Evolutionary conservation across 2,888 invertebrate genomes (phyloP).

Genomic region (Drosophila merina): DNA sequence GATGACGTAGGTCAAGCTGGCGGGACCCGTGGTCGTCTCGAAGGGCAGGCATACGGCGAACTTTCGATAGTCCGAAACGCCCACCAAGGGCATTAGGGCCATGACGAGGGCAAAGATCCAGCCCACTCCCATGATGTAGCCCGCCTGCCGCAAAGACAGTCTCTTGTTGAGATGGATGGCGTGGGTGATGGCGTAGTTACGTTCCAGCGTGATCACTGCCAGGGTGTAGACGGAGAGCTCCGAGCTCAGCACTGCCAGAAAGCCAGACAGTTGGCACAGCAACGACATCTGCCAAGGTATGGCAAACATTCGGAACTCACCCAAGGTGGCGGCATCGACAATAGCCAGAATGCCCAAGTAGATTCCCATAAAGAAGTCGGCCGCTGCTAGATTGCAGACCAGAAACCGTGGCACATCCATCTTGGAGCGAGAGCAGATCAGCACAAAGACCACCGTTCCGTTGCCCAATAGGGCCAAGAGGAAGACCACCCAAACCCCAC

Average conservation of each 20-base stretch:
- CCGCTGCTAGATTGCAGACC: conserved; percentile 97
- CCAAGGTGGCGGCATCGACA: conserved; percentile 97
- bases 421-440: conserved; percentile 95
- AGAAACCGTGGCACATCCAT: conserved; percentile 98
- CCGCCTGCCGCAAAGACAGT: conserved; percentile 95
- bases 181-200: conserved; percentile 98
- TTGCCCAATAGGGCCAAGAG: conserved; percentile 97
- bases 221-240: conserved; percentile 98
- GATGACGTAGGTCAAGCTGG: conserved; percentile 94
- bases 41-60: conserved; percentile 98
- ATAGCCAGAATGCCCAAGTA: conserved; percentile 97
- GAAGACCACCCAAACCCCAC: conserved; percentile 99
- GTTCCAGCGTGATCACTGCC: conserved; percentile 97
- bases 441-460: conserved; percentile 96
- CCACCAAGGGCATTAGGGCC: conserved; percentile 94
- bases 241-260: conserved; percentile 96
- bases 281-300: conserved; percentile 98
- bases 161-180: conserved; percentile 98
- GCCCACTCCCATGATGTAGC: conserved; percentile 95
- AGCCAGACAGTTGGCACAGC: conserved; percentile 96
- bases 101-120: conserved; percentile 95
- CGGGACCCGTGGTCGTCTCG: conserved; percentile 91
- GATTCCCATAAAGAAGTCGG: conserved; percentile 98
- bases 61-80: conserved; percentile 97
- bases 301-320: conserved; percentile 97